Base-by-base conservation (phyloP, 2,888 invertebrate genomes). In the Ectemnius continuus region DNA sequence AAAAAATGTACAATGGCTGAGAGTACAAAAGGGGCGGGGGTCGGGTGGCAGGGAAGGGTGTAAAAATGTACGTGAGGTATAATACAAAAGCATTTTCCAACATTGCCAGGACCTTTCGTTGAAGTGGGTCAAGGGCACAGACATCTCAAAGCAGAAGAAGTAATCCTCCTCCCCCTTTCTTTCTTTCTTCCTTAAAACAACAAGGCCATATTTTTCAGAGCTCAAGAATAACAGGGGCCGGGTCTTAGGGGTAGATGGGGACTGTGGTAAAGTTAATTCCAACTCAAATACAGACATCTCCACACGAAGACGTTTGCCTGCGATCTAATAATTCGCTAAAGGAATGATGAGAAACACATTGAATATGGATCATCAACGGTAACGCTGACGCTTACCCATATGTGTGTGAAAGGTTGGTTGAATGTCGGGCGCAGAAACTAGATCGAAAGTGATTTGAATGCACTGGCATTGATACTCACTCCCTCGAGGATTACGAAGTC, bases 401-500 rank as follows among this genome's bases (percentile, higher is more conserved):
- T 57, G 59, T 57, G 59, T 14, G 69, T 59, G 47, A 64, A 73
- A 69, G 73, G 65, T 67, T 61, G 48, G 8, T 57, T 48, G 69
- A 62, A 69, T 63, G 47, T 16, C 63, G 61, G 5, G 61, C 70
- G 52, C 28, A 28, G 61, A 48, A 59, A 65, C n/a, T 52, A 52
- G 16, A 5, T 14, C 52, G 52, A 52, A 26, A 65, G 73, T 73
- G 78, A 82, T 80, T 83, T 75, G 77, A 82, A 83, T 80, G 80
- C 73, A 71, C 72, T 73, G 67, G 70, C 76, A 82, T 80, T 80
- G 81, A 78, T 74, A 78, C 63, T 60, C 73, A 75, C 76, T 76
- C 77, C 58, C 70, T n/a, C 47, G 28, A 56, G 75, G 80, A 78
- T 82, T 78, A 81, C 67, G 16, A 71, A 75, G 72, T 61, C 66